Percentiles rank a stretch among this genome's conserved stretches.
phyloP scores from a whole-genome alignment of 2,888 invertebrate genomes.

The Agriopis aurantiaria region DNA sequence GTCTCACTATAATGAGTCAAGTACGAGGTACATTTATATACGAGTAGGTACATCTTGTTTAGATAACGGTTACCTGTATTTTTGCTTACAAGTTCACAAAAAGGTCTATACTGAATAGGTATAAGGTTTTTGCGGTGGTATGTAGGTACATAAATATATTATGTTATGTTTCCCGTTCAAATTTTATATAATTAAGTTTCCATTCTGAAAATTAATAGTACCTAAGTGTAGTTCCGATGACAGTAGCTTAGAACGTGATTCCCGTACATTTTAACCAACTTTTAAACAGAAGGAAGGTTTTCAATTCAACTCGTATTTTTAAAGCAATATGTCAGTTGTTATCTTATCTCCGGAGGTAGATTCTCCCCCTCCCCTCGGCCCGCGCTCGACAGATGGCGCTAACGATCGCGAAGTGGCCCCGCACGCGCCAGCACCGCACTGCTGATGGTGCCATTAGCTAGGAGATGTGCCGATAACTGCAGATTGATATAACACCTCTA shows the following conservation, averaged over 20 bases:
- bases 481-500: conserved; percentile 20
- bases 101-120: too few relatives aligned
- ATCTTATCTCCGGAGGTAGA: conserved; percentile 48
- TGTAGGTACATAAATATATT: conserved; percentile 11
- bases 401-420: conserved; percentile 21
- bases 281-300: too few relatives aligned
- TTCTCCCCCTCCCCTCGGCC: conserved; percentile 12
- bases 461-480: conserved; percentile 45
- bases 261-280: background rate
- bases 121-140: background rate
- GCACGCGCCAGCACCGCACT: conserved; percentile 52
- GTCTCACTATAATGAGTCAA: too few relatives aligned
- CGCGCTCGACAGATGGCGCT: conserved; percentile 24
- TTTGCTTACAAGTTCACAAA: too few relatives aligned
- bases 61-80: too few relatives aligned
- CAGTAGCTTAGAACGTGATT: background rate
- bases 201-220: too few relatives aligned
- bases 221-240: too few relatives aligned
- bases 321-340: conserved; percentile 50
- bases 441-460: conserved; percentile 49
- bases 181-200: too few relatives aligned
- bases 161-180: too few relatives aligned
- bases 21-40: too few relatives aligned
- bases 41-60: too few relatives aligned
- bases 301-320: background rate